phyloP scores from a whole-genome alignment of 2,888 invertebrate species.

The Agelastica alni region DNA sequence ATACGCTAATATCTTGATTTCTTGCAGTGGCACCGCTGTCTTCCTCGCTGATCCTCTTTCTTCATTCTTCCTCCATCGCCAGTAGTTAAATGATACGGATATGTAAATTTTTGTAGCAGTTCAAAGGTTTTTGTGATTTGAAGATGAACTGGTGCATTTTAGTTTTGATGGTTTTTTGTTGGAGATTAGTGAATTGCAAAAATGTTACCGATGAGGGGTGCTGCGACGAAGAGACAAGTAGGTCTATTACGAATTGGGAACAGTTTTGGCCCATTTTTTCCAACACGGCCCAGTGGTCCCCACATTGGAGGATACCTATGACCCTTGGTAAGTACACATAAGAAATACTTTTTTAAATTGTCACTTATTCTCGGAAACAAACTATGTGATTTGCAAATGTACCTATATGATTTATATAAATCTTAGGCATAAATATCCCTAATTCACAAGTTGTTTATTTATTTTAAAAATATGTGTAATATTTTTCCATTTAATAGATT shows the following conservation, averaged over 20 bases:
- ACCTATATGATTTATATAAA: too few relatives aligned
- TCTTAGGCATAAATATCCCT: too few relatives aligned
- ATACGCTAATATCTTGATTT: slow-evolving; percentile 9
- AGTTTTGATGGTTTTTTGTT: slow-evolving; percentile 28
- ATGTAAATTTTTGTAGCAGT: slow-evolving; percentile 21
- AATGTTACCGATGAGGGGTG: slow-evolving; percentile 23
- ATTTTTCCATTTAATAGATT: too few relatives aligned
- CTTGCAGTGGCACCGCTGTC: slow-evolving; percentile 36
- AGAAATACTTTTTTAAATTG: too few relatives aligned
- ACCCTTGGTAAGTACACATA: slow-evolving; percentile 47
- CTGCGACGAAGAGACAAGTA: slow-evolving; percentile 29
- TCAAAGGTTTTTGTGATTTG: slow-evolving; percentile 23
- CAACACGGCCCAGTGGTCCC: slow-evolving; percentile 46
- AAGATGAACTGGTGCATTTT: slow-evolving; percentile 36
- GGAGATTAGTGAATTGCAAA: slow-evolving; percentile 16
- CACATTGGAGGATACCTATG: slow-evolving; percentile 51
- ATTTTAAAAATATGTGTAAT: too few relatives aligned
- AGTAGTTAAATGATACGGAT: slow-evolving; percentile 23
- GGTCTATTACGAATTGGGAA: slow-evolving; percentile 40
- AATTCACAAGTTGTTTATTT: too few relatives aligned
- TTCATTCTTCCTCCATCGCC: slow-evolving; percentile 15
- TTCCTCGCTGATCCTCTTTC: slow-evolving; percentile 13
- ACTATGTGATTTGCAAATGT: too few relatives aligned
- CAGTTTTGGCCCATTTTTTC: slow-evolving; percentile 45
- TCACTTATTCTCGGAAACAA: too few relatives aligned